These are phyloP conservation scores for Drosophila subsilvestris DNA, from an alignment of 2,888 invertebrate genomes.

Conservation along the genomic window DNA sequence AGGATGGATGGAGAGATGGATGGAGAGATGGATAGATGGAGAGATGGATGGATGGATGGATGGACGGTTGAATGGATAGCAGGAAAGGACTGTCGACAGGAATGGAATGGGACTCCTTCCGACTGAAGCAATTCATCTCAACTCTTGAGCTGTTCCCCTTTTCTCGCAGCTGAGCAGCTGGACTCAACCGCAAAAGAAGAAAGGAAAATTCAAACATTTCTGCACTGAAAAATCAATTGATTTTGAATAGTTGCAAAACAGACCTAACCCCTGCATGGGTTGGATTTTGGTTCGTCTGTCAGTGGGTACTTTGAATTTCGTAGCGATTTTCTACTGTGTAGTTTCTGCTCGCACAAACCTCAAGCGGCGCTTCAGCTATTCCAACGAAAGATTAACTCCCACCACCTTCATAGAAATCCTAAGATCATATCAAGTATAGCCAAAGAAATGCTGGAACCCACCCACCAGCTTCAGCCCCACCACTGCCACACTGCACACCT, in stretches of 20 bases:
- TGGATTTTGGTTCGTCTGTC: no score
- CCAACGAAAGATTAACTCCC: neutral
- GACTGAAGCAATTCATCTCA: conserved; percentile 67
- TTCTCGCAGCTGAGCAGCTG: neutral
- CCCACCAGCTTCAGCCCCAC: neutral
- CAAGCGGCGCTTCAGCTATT: neutral
- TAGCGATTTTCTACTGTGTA: neutral
- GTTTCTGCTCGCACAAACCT: no score
- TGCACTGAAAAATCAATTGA: neutral
- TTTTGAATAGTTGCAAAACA: neutral
- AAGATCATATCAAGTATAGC: neutral
- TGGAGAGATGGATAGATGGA: conserved; percentile 13
- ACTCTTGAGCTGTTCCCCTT: conserved; percentile 6
- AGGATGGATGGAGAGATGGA: conserved; percentile 38
- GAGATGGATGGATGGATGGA: conserved; percentile 11
- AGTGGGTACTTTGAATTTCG: no score
- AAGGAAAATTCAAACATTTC: neutral
- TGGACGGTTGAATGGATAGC: conserved; percentile 2
- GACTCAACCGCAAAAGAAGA: conserved; percentile 2
- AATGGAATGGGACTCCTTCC: neutral
- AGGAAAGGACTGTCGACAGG: neutral
- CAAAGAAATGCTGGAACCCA: neutral
- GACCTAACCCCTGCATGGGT: no score
- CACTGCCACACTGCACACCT: conserved; percentile 18
- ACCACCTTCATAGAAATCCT: neutral